Evolutionary conservation across 2,797 vertebrate genomes (phyloP), one percentile per base, ranked within the genome.

Genomic region (Ptychobarbus kaznakovi): DNA sequence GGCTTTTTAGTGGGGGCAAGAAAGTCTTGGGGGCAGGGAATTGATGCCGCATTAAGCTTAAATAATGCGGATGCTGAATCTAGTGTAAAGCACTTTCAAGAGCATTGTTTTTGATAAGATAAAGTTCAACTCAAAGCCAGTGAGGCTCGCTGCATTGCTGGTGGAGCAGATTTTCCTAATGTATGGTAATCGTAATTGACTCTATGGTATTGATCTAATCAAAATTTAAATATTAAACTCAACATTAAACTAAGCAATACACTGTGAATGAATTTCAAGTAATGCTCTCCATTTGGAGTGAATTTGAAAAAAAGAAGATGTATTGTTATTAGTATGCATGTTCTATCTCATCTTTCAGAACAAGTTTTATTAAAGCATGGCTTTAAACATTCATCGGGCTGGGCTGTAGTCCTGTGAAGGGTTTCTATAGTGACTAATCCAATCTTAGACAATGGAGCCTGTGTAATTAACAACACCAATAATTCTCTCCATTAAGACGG

Each of bases 361-460:
- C 91, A 84, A 86, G 90, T 87, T 91, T 79, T 95, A 90, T 93
- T 87, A 69, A 89, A 81, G 82, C 83, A 77, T 82, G 63, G 46
- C 69, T 49, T 86, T 66, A 53, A 77, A 83, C 88, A 89, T 89
- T 83, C 86, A 76, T 87, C 74, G 66, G 82, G 89, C 80, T 88
- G 53, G 56, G 32, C 66, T 87, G 38, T 38, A 38, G 87, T 88
- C 87, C 80, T 87, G 84, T 73, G 87, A 88, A 88, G 85, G 84
- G 89, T 90, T 91, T 87, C 89, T 90, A 87, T 88, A 90, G 89
- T 88, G 87, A 92, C 87, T 91, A 90, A 92, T 93, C 90, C 85
- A 78, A 73, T 72, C 78, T 90, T 87, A 82, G 90, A 91, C 89
- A 88, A 85, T 89, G 79, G 75, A 16, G 85, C n/a, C 74, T 83